Evolutionary conservation across 2,113 vertebrate genomes (phyloP).

Genomic region (Astur gentilis): DNA sequence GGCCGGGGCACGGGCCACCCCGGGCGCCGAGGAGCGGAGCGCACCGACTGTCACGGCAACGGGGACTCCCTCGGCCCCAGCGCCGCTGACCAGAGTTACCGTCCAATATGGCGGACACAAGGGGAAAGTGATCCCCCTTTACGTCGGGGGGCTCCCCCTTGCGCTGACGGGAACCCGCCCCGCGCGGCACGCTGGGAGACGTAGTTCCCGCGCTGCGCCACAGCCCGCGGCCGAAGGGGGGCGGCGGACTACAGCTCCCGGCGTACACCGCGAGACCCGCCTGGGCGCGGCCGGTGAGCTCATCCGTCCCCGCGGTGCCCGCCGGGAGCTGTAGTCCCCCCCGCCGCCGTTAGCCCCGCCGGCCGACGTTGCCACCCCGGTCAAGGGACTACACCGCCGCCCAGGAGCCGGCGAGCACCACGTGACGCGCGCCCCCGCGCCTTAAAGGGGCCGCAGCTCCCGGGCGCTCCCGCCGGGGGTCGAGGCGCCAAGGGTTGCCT

Average conservation of each 20-base stretch:
- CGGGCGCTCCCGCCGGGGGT: rapidly evolving
- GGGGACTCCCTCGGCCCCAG: conserved; percentile 49
- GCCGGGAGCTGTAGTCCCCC: conserved; percentile 39
- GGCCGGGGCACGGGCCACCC: conserved; percentile 7
- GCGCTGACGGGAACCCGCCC: conserved; percentile 35
- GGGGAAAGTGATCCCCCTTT: conserved; percentile 80
- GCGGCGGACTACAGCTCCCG: not conserved
- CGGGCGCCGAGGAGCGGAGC: conserved; percentile 21
- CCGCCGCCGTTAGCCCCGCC: not conserved
- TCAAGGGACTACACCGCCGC: conserved; percentile 16
- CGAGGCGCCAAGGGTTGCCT: too few species aligned
- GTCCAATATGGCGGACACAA: conserved; percentile 83
- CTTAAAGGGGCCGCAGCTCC: conserved; percentile 15
- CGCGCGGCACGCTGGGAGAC: not conserved
- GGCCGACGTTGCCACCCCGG: not conserved
- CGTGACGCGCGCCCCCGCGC: not conserved
- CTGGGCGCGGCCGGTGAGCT: not conserved
- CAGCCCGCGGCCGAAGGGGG: rapidly evolving
- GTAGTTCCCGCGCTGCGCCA: rapidly evolving
- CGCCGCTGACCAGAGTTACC: conserved; percentile 74
- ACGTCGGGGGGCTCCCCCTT: conserved; percentile 71
- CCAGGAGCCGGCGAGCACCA: not conserved
- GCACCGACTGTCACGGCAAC: conserved; percentile 53
- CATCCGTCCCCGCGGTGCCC: not conserved
- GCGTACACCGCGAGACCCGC: not conserved